Evolutionary conservation across 2,888 invertebrate species (phyloP).

Genomic region (Eledone cirrhosa): DNA sequence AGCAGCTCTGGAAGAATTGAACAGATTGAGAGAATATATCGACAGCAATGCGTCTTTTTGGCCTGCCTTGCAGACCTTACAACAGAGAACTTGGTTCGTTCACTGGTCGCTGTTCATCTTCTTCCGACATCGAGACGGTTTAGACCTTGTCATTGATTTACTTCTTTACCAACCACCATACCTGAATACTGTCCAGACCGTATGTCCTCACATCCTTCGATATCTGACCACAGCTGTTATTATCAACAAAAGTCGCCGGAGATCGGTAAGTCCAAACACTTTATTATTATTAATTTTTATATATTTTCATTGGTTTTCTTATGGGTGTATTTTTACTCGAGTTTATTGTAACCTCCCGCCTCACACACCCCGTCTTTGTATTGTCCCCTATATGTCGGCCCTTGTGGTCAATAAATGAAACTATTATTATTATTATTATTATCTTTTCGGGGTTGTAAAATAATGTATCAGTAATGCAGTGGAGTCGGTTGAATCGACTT

Average conservation of each 20-base stretch:
- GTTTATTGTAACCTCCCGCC: no score
- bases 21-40: slow-evolving; percentile 93
- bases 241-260: slow-evolving; percentile 78
- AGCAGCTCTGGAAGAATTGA: slow-evolving; percentile 94
- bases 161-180: slow-evolving; percentile 96
- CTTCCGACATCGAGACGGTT: slow-evolving; percentile 92
- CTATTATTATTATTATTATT: no score
- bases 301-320: no score
- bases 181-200: slow-evolving; percentile 98
- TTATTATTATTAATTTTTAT: slow-evolving; percentile 25
- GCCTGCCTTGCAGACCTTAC: slow-evolving; percentile 83
- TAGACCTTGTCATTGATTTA: slow-evolving; percentile 97
- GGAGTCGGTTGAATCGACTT: no score
- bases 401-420: no score
- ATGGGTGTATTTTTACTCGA: no score
- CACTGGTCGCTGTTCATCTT: slow-evolving; percentile 99
- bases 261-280: slow-evolving; percentile 44
- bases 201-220: slow-evolving; percentile 97
- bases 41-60: slow-evolving; percentile 79
- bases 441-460: no score
- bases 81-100: slow-evolving; percentile 98
- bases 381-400: no score
- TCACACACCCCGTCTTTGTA: no score
- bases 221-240: slow-evolving; percentile 98
- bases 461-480: no score